Percentiles rank a stretch among this genome's conserved stretches.
phyloP scores from a whole-genome alignment of 1,140 invertebrate species.

The Cephus cinctus region DNA sequence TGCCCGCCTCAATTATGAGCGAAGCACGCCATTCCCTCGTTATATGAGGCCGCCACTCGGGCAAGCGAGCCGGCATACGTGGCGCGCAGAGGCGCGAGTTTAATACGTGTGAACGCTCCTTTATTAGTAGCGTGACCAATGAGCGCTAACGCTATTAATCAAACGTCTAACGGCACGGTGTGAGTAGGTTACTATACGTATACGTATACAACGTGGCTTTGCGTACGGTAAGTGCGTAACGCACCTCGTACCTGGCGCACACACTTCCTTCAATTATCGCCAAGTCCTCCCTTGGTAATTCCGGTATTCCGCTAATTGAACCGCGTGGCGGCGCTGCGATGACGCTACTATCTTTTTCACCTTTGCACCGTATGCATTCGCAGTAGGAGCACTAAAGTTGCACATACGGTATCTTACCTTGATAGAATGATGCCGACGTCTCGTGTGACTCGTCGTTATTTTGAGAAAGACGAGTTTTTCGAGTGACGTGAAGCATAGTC shows the following conservation, averaged over 20 bases:
- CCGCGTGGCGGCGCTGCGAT: too few species aligned
- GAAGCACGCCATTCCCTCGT: conserved; percentile 53
- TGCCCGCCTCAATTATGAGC: conserved; percentile 49
- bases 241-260: too few species aligned
- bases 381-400: too few species aligned
- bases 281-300: too few species aligned
- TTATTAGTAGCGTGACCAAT: conserved; percentile 56
- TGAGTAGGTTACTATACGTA: conserved; percentile 3
- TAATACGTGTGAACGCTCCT: conserved; percentile 54
- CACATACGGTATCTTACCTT: too few species aligned
- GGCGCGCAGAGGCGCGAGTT: conserved; percentile 43
- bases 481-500: neutral
- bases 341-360: too few species aligned
- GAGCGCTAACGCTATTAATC: conserved; percentile 52
- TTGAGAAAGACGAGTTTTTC: neutral
- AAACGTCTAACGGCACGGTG: conserved; percentile 43
- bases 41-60: conserved; percentile 21
- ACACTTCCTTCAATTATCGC: too few species aligned
- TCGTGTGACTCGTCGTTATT: too few species aligned
- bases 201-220: neutral
- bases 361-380: too few species aligned
- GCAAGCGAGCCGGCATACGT: neutral
- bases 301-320: too few species aligned
- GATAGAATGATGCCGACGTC: too few species aligned
- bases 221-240: too few species aligned